Percentiles rank a stretch among this genome's conserved stretches.
Evolutionary conservation across 2,888 invertebrate genomes (phyloP).

Genomic region (Ferdinandea cuprea): DNA sequence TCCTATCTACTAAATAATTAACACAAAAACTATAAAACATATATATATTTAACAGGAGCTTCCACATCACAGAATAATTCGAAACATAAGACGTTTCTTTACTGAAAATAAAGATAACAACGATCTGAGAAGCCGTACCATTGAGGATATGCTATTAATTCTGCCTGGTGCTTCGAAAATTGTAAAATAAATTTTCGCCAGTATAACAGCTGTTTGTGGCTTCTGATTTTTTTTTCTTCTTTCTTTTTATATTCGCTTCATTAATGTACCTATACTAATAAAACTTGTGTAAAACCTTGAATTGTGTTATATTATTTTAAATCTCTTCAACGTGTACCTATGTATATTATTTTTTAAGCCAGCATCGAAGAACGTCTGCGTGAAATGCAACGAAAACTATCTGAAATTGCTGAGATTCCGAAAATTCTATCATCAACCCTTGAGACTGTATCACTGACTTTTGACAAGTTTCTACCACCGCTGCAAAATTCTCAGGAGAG

Average conservation of each 20-base stretch:
- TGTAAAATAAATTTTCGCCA: slow-evolving; percentile 41
- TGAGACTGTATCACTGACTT: slow-evolving; percentile 82
- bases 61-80: slow-evolving; percentile 86
- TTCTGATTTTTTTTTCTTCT: no score
- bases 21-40: slow-evolving; percentile 58
- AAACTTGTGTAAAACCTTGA: slow-evolving; percentile 27
- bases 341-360: slow-evolving; percentile 60
- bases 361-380: slow-evolving; percentile 81
- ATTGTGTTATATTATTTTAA: neutral
- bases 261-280: slow-evolving; percentile 68
- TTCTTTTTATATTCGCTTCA: slow-evolving; percentile 58
- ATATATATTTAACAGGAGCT: slow-evolving; percentile 83
- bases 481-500: neutral
- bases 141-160: slow-evolving; percentile 82
- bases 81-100: slow-evolving; percentile 84
- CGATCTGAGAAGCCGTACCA: slow-evolving; percentile 81
- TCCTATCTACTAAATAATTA: slow-evolving; percentile 33
- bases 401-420: slow-evolving; percentile 83
- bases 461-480: slow-evolving; percentile 78
- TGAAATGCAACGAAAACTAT: slow-evolving; percentile 82
- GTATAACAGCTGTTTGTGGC: slow-evolving; percentile 20
- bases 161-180: slow-evolving; percentile 80
- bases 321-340: neutral
- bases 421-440: slow-evolving; percentile 81
- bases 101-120: slow-evolving; percentile 82